Base-by-base conservation (phyloP, 2,888 invertebrate species). In the Oxycera nigricornis region DNA sequence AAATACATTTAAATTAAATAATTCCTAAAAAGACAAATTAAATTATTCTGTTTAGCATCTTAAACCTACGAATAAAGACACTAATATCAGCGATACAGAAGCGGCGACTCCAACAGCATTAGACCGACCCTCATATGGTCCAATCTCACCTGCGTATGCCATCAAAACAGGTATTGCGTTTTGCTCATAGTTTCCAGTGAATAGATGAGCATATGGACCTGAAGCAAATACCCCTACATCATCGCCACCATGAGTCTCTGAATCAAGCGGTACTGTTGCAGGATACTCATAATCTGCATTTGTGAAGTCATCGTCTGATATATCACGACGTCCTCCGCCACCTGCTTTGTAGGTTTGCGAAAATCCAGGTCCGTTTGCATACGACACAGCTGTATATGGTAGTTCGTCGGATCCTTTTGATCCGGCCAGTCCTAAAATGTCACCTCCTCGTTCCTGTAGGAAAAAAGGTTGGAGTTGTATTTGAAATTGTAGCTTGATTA, bases 141-240 rank as follows among this genome's bases (percentile, higher is more conserved):
- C 93, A n/a, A 94, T 89, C 79, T 92, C 90, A 0, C 91, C 86
- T 0, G 92, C 92, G 78, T 88, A 92, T 0, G 89, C 90, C 80
- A 92, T 88, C 3, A 91, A 88, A 78, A 93, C 91, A 0, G 94
- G 92, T 70, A 95, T 90, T 80, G 87, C 91, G 81, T 89, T 91
- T 83, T 95, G 93, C 79, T 94, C 93, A 80, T 91, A 90, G 52
- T 89, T 90, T 0, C 94, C 94, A 0, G 89, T 88, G 81, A 95
- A 92, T 0, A 94, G 86, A 81, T 94, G 94, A 0, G 92, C 87
- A 89, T 91, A 91, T 1, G 93, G 94, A 22, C 91, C 94, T 1
- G 84, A 86, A 0, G 94, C 93, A 83, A 90, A 93, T 0, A 94
- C 88, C 0, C 90, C 91, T 0, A 94, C 93, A 81, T 94, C 94